These are phyloP conservation scores for Drosophila neotestacea DNA, from an alignment of 2,888 invertebrate species.

Conservation along the genomic window DNA sequence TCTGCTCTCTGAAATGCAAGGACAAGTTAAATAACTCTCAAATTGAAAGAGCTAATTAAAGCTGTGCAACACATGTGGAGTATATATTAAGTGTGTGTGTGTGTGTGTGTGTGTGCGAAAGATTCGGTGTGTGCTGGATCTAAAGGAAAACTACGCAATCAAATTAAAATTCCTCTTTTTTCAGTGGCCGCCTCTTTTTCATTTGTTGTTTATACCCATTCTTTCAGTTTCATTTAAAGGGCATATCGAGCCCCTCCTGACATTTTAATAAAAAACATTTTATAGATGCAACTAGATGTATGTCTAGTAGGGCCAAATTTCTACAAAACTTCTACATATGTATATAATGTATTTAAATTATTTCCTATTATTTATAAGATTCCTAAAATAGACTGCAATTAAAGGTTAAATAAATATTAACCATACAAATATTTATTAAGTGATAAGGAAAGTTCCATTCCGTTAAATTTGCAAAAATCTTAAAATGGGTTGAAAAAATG, in stretches of 20 bases:
- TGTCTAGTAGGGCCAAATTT: too few relatives aligned
- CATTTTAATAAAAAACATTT: too few relatives aligned
- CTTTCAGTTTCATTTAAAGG: neutral
- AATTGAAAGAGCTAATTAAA: slow-evolving; percentile 38
- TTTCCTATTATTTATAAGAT: too few relatives aligned
- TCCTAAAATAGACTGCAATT: too few relatives aligned
- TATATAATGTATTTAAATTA: too few relatives aligned
- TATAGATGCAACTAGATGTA: too few relatives aligned
- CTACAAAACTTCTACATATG: too few relatives aligned
- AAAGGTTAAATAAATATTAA: too few relatives aligned
- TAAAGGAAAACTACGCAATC: slow-evolving; percentile 24
- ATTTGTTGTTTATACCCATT: slow-evolving; percentile 22
- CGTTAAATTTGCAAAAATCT: too few relatives aligned
- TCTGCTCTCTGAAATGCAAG: slow-evolving; percentile 9
- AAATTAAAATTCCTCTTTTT: slow-evolving; percentile 44
- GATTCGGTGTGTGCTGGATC: slow-evolving; percentile 1
- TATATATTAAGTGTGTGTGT: neutral
- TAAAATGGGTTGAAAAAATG: too few relatives aligned
- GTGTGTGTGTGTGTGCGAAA: neutral
- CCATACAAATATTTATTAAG: too few relatives aligned
- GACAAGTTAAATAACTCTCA: slow-evolving; percentile 15
- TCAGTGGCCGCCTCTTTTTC: slow-evolving; percentile 16
- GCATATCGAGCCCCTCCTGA: neutral
- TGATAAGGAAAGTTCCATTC: too few relatives aligned
- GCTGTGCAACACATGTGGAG: slow-evolving; percentile 1